A percentile compares a stretch with the other conserved stretches of the same genome.
Evolutionary conservation across 2,888 invertebrate species (phyloP).

Genomic region (Selenia dentaria): DNA sequence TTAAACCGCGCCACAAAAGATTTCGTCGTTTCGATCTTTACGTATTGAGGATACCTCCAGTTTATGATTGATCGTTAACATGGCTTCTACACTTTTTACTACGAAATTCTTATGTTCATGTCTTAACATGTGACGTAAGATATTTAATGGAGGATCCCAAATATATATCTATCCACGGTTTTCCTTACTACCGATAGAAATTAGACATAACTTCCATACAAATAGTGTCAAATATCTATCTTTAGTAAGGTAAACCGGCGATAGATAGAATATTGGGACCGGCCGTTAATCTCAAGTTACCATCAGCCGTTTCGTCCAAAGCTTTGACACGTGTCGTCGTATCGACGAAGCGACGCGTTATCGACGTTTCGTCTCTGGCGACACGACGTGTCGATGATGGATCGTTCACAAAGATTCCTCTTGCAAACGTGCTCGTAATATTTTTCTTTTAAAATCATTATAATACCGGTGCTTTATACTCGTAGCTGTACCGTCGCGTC

Average conservation of each 20-base stretch:
- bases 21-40: too few species aligned
- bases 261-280: too few species aligned
- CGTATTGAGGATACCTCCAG: too few species aligned
- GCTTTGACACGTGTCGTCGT: slow-evolving; percentile 60
- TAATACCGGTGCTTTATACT: slow-evolving; percentile 22
- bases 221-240: too few species aligned
- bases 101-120: background rate
- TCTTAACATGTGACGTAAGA: background rate
- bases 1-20: too few species aligned
- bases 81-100: background rate
- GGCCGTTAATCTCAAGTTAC: slow-evolving; percentile 1
- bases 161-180: too few species aligned
- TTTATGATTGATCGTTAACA: background rate
- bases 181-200: too few species aligned
- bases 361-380: slow-evolving; percentile 49
- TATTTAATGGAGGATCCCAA: too few species aligned
- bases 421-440: slow-evolving; percentile 28
- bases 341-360: slow-evolving; percentile 18
- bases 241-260: too few species aligned
- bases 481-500: slow-evolving; percentile 24
- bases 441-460: slow-evolving; percentile 28
- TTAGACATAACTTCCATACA: too few species aligned
- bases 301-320: slow-evolving; percentile 39
- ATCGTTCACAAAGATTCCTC: slow-evolving; percentile 8
- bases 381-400: background rate